Evolutionary conservation across 2,113 vertebrate genomes (phyloP).

Genomic region (Thermophis baileyi): DNA sequence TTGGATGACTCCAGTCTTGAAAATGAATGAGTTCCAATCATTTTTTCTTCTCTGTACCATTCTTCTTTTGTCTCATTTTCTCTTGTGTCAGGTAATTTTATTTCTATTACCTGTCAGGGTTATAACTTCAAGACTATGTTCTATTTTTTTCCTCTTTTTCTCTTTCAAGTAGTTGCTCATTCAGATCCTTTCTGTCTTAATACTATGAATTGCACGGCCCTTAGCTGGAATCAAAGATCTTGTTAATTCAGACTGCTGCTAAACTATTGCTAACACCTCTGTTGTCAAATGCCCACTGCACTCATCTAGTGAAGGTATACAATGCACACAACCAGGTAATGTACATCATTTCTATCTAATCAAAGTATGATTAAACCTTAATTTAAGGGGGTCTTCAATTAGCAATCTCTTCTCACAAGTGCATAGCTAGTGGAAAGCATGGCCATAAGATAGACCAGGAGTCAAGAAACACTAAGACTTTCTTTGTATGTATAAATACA

Average conservation of each 20-base stretch:
- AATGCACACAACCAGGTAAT: not conserved
- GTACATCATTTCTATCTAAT: not conserved
- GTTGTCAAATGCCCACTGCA: not conserved
- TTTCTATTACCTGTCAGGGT: not conserved
- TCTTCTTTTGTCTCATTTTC: not conserved
- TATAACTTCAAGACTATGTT: not conserved
- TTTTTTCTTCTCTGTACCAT: not conserved
- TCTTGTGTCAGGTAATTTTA: not conserved
- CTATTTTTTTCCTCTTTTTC: not conserved
- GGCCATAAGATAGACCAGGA: not conserved
- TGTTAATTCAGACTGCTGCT: not conserved
- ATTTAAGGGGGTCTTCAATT: not conserved
- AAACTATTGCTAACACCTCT: not conserved
- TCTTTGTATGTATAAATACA: not conserved
- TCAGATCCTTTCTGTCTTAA: not conserved
- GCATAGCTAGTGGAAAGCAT: not conserved
- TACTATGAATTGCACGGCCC: not conserved
- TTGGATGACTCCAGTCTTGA: not conserved
- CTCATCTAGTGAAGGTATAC: not conserved
- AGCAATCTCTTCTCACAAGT: not conserved
- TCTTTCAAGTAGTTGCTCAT: not conserved
- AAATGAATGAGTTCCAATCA: not conserved
- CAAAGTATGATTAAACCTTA: not conserved
- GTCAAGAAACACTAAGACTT: not conserved
- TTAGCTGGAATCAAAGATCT: not conserved